Percentiles rank a stretch among this genome's conserved stretches.
Conservation (phyloP, 2,888 invertebrate species). For the Hipparchia sbordonii region DNA sequence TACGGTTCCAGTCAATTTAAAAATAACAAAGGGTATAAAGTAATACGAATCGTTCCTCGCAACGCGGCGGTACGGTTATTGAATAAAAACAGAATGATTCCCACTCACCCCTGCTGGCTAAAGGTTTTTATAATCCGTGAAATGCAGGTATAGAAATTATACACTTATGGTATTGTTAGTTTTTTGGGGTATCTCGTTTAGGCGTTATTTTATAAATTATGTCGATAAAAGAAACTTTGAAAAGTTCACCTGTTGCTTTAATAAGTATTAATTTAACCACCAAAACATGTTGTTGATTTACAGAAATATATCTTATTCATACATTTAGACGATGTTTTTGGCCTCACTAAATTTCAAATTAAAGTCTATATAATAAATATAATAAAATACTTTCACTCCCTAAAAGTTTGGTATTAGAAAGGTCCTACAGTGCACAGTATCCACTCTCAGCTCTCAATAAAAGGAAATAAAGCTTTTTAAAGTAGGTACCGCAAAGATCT, state of each 20-base stretch:
- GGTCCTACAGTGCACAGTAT: neutral
- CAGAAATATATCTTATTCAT: neutral
- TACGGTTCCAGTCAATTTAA: slow-evolving; percentile 64
- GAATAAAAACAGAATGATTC: slow-evolving; percentile 68
- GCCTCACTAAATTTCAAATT: neutral
- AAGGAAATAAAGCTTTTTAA: neutral
- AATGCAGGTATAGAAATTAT: slow-evolving; percentile 63
- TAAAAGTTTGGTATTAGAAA: too few relatives aligned
- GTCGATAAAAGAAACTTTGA: slow-evolving; percentile 28
- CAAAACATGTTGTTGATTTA: neutral
- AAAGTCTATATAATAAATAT: too few relatives aligned
- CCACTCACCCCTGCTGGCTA: slow-evolving; percentile 59
- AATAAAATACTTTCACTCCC: too few relatives aligned
- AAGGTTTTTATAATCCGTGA: slow-evolving; percentile 67
- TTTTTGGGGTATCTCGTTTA: slow-evolving; percentile 36
- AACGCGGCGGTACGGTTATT: slow-evolving; percentile 62
- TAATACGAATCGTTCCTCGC: slow-evolving; percentile 58
- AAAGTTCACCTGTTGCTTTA: slow-evolving; percentile 23
- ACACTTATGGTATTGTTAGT: slow-evolving; percentile 45
- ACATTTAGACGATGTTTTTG: neutral
- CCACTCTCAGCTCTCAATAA: neutral
- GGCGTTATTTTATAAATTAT: slow-evolving; percentile 34
- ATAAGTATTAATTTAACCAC: slow-evolving; percentile 16
- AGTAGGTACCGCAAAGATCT: neutral
- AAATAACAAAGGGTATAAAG: slow-evolving; percentile 65